Evolutionary conservation across 30 jellyfish, hydroid and myxozoan species (phyloP).

Genomic region (Hydractinia echinata): DNA sequence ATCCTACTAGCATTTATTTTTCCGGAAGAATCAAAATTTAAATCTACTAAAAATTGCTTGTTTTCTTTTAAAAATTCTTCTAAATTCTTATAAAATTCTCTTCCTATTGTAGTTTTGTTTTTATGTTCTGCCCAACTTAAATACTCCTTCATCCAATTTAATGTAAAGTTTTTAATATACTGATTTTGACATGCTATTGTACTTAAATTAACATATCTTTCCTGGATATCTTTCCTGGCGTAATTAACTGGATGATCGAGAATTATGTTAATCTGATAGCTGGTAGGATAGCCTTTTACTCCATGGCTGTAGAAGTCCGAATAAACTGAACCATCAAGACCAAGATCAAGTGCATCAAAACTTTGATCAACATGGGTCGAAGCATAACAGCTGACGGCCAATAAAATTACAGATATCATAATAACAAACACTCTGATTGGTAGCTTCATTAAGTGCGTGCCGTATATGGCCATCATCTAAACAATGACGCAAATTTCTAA

Average conservation of each 20-base stretch:
- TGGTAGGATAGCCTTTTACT: slow-evolving; percentile 34
- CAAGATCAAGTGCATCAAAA: slow-evolving; percentile 69
- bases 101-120: slow-evolving; percentile 25
- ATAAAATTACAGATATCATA: slow-evolving; percentile 27
- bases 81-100: slow-evolving; percentile 31
- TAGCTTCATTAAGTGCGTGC: slow-evolving; percentile 50
- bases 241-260: slow-evolving; percentile 38
- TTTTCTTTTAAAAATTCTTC: slow-evolving; percentile 23
- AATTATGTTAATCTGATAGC: slow-evolving; percentile 45
- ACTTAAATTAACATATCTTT: slow-evolving; percentile 35
- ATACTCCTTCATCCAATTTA: slow-evolving; percentile 49
- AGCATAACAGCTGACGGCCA: slow-evolving; percentile 60
- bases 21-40: slow-evolving; percentile 36
- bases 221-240: slow-evolving; percentile 36
- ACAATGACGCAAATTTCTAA: background rate
- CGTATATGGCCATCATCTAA: slow-evolving; percentile 62
- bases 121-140: slow-evolving; percentile 40
- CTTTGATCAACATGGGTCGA: slow-evolving; percentile 64
- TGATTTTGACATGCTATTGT: slow-evolving; percentile 2
- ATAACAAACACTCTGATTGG: slow-evolving; percentile 49
- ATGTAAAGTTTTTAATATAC: background rate
- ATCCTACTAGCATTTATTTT: slow-evolving; percentile 71
- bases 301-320: slow-evolving; percentile 36
- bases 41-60: slow-evolving; percentile 21
- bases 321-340: slow-evolving; percentile 65